phyloP scores from a whole-genome alignment of 2,888 invertebrate genomes.

The Latheticus oryzae region DNA sequence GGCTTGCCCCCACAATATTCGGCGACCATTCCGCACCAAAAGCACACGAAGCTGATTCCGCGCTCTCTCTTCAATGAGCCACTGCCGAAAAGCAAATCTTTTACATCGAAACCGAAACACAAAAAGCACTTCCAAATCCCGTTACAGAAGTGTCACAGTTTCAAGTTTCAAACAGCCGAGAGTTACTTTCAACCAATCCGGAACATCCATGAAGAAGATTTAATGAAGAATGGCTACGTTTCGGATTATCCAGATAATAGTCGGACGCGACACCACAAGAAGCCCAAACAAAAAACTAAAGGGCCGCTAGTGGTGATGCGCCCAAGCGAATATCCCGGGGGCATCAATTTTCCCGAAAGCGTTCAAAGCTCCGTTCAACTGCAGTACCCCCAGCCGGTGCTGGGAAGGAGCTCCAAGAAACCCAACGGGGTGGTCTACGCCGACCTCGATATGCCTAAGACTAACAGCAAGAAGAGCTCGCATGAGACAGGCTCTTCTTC shows the following conservation, averaged over 20 bases:
- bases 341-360: constrained; percentile 60
- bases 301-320: constrained; percentile 62
- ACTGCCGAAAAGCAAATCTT: constrained; percentile 63
- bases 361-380: constrained; percentile 63
- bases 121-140: constrained; percentile 75
- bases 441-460: constrained; percentile 65
- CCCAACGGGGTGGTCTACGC: constrained; percentile 66
- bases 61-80: constrained; percentile 64
- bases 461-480: constrained; percentile 52
- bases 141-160: constrained; percentile 75
- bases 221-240: constrained; percentile 64
- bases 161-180: constrained; percentile 67
- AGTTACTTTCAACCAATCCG: constrained; percentile 76
- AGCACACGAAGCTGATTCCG: constrained; percentile 66
- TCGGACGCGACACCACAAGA: constrained; percentile 54
- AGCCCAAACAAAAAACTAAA: constrained; percentile 60
- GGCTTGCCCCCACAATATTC: constrained; percentile 64
- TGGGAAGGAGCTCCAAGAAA: constrained; percentile 53
- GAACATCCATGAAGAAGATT: constrained; percentile 69
- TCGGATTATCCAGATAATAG: constrained; percentile 59
- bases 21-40: constrained; percentile 70
- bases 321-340: constrained; percentile 60
- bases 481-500: constrained; percentile 47
- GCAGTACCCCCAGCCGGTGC: constrained; percentile 64
- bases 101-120: constrained; percentile 66